A percentile compares a stretch with the other conserved stretches of the same genome.
Evolutionary conservation across 2,113 vertebrate species (phyloP).

Genomic region (Gyps fulvus): DNA sequence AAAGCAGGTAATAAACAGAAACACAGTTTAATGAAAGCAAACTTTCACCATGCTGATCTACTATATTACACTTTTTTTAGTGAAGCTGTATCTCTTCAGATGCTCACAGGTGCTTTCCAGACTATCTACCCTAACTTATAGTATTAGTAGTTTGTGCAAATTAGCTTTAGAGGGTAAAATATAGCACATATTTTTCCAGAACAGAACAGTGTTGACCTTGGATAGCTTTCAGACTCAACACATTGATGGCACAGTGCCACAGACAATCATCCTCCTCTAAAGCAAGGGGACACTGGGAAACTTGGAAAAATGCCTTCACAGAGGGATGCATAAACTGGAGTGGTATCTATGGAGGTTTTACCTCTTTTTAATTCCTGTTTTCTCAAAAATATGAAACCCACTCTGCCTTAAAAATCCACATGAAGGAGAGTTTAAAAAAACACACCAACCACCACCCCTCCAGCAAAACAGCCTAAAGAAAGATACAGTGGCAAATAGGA

Average conservation of each 20-base stretch:
- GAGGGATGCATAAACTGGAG: not conserved
- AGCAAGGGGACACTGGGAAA: not conserved
- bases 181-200: not conserved
- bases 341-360: not conserved
- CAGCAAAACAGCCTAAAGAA: not conserved
- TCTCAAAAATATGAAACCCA: not conserved
- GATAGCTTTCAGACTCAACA: not conserved
- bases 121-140: not conserved
- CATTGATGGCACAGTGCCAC: not conserved
- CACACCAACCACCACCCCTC: rapidly evolving
- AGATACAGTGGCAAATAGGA: not conserved
- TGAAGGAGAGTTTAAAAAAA: not conserved
- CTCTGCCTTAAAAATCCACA: not conserved
- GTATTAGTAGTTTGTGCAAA: not conserved
- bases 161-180: not conserved
- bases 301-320: not conserved
- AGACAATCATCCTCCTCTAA: not conserved
- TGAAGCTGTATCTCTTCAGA: not conserved
- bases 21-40: not conserved
- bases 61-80: not conserved
- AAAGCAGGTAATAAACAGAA: not conserved
- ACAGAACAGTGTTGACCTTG: not conserved
- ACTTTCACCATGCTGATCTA: not conserved
- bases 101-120: not conserved
- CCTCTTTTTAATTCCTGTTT: not conserved